phyloP scores from a whole-genome alignment of 2,888 invertebrate genomes.

The Acleris laterana region DNA sequence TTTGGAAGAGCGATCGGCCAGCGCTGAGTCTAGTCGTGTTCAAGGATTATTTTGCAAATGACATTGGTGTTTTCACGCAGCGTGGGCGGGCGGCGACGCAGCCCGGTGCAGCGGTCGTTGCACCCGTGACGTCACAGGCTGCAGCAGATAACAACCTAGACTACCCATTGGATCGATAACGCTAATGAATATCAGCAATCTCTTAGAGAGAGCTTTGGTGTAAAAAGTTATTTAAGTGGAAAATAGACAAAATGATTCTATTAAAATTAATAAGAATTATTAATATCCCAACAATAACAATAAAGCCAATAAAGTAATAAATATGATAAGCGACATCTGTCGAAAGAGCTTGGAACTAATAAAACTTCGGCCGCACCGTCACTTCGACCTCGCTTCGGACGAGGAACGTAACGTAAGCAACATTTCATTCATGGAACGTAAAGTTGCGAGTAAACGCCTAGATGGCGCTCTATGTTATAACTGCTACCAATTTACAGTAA shows the following conservation, averaged over 20 bases:
- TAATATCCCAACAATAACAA: not conserved
- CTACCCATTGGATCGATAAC: slow-evolving; percentile 35
- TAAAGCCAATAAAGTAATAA: not conserved
- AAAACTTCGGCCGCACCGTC: slow-evolving; percentile 1
- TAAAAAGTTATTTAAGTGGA: not conserved
- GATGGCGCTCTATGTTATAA: slow-evolving; percentile 24
- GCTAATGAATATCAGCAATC: not conserved
- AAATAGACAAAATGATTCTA: not conserved
- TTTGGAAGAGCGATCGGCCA: slow-evolving; percentile 13
- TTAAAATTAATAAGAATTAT: not conserved
- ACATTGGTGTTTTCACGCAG: slow-evolving; percentile 56
- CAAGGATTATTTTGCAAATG: slow-evolving; percentile 55
- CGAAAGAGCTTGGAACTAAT: slow-evolving; percentile 9
- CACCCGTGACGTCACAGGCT: slow-evolving; percentile 65
- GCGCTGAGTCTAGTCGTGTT: slow-evolving; percentile 47
- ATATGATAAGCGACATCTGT: slow-evolving; percentile 29
- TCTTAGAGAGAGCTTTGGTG: not conserved
- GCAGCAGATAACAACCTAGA: slow-evolving; percentile 51
- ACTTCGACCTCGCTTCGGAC: slow-evolving; percentile 12
- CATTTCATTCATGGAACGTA: slow-evolving; percentile 2
- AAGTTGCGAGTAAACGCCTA: slow-evolving; percentile 8
- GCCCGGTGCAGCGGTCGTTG: slow-evolving; percentile 63
- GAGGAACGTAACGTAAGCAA: slow-evolving; percentile 1
- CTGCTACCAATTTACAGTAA: not conserved
- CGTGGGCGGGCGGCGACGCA: slow-evolving; percentile 59